A percentile compares a stretch with the other conserved stretches of the same genome.
These are phyloP conservation scores for Sparidentex hasta DNA, from an alignment of 2,797 vertebrate species.

Conservation along the genomic window DNA sequence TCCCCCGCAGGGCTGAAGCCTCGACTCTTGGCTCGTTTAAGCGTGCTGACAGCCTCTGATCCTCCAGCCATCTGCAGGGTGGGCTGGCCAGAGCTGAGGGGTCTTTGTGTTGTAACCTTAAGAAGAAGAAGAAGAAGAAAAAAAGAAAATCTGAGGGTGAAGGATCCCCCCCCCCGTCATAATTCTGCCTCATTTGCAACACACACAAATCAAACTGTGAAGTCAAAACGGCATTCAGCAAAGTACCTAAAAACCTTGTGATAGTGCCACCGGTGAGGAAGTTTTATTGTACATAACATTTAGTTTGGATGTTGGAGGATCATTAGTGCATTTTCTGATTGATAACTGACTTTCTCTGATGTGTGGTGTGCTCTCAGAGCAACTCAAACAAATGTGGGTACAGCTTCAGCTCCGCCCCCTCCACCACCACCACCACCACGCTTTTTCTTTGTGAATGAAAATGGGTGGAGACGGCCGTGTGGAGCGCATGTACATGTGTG, in stretches of 20 bases:
- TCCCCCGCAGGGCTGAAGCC: slow-evolving; percentile 86
- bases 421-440: slow-evolving; percentile 21
- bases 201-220: slow-evolving; percentile 52
- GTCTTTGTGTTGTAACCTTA: slow-evolving; percentile 76
- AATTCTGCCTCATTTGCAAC: slow-evolving; percentile 61
- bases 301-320: neutral
- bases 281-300: neutral
- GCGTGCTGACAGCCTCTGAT: slow-evolving; percentile 96
- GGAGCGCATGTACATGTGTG: slow-evolving; percentile 40
- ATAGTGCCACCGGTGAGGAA: neutral
- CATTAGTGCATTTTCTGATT: neutral
- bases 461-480: slow-evolving; percentile 57
- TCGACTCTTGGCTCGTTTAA: slow-evolving; percentile 94
- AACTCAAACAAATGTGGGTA: slow-evolving; percentile 58
- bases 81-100: slow-evolving; percentile 75
- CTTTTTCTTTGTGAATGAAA: slow-evolving; percentile 76
- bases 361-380: slow-evolving; percentile 54
- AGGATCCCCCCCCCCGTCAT: slow-evolving; percentile 28
- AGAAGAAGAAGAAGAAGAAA: slow-evolving; percentile 50
- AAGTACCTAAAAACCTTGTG: neutral
- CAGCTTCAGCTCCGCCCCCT: slow-evolving; percentile 43
- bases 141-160: slow-evolving; percentile 41
- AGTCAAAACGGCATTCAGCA: slow-evolving; percentile 4
- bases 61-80: slow-evolving; percentile 93
- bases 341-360: slow-evolving; percentile 43